Conservation (phyloP, 2,888 invertebrate species). For the Sesia apiformis region DNA sequence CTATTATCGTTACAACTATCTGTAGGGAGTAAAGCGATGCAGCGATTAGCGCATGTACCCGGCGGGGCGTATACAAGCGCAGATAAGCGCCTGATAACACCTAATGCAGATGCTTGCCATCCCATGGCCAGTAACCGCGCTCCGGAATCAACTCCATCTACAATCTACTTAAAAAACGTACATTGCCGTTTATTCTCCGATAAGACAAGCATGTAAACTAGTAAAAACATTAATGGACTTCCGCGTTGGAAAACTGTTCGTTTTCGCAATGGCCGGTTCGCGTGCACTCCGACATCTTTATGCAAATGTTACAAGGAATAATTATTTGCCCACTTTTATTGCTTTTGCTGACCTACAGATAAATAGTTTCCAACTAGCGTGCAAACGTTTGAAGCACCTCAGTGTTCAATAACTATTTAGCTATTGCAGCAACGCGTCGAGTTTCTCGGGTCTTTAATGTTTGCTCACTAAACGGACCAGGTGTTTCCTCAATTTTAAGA, state of each 20-base stretch:
- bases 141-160: slow-evolving; percentile 9
- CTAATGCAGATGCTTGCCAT: slow-evolving; percentile 28
- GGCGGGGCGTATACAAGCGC: slow-evolving; percentile 34
- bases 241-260: slow-evolving; percentile 23
- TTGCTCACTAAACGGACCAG: slow-evolving; percentile 19
- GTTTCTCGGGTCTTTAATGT: slow-evolving; percentile 11
- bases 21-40: slow-evolving; percentile 48
- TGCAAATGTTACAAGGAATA: slow-evolving; percentile 45
- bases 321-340: slow-evolving; percentile 49
- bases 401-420: neutral
- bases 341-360: slow-evolving; percentile 20
- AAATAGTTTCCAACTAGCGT: slow-evolving; percentile 9
- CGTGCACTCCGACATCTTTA: slow-evolving; percentile 19
- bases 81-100: slow-evolving; percentile 44
- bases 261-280: slow-evolving; percentile 14
- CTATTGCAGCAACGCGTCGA: neutral
- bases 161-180: slow-evolving; percentile 21
- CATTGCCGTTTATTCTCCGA: slow-evolving; percentile 35
- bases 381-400: slow-evolving; percentile 4
- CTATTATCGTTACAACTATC: slow-evolving; percentile 47
- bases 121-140: slow-evolving; percentile 6
- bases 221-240: slow-evolving; percentile 51
- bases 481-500: slow-evolving; percentile 25
- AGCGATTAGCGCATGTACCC: slow-evolving; percentile 56
- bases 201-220: slow-evolving; percentile 31